Base-by-base conservation (phyloP, 1,140 invertebrate species). In the Drosophila santomea region DNA sequence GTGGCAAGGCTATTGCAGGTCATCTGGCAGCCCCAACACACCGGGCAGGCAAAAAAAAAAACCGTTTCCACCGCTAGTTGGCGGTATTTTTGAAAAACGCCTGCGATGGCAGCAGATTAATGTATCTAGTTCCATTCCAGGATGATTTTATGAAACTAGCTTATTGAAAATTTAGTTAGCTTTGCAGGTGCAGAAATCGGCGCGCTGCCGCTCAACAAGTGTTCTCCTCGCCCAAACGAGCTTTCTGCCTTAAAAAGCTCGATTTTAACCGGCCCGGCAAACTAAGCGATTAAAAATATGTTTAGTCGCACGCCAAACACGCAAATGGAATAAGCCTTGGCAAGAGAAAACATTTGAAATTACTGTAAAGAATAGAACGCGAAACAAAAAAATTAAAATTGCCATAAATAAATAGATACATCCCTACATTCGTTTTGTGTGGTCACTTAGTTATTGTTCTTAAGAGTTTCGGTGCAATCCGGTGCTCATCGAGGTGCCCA, bases 161-260 rank as follows among this genome's bases (percentile, higher is more conserved):
- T 32, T 32, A 32, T 32, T 10, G 8, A 8, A 32, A 32, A 32
- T 32, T 3, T 10, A 32, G 32, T 32, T 32, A 2, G 32, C 7
- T 10, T 32, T 32, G 32, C 32, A 32, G 32, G 32, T 32, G 32
- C 32, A 8, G 7, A 32, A 10, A 10, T 3, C 32, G 8, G 32
- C 32, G 32, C 32, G 8, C 8, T 32, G 32, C 7, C 32, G 25
- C 58, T 67, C 63, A 67, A 67, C 63, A 67, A 67, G 63, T 67
- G 63, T 43, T 63, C 59, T 17, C 17, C 35, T 23, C 12, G 12
- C 32, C 20, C n/a, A 20, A 32, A 14, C 14, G 36, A 67, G 63
- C 63, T 67, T 67, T 63, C 36, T 17, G 20, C 32, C 6, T 28
- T 20, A 48, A 44, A 64, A 68, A 68, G 64, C 59, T 64, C 39